These are phyloP conservation scores for Peucedramus taeniatus DNA, from an alignment of 2,113 vertebrate species.

Conservation along the genomic window DNA sequence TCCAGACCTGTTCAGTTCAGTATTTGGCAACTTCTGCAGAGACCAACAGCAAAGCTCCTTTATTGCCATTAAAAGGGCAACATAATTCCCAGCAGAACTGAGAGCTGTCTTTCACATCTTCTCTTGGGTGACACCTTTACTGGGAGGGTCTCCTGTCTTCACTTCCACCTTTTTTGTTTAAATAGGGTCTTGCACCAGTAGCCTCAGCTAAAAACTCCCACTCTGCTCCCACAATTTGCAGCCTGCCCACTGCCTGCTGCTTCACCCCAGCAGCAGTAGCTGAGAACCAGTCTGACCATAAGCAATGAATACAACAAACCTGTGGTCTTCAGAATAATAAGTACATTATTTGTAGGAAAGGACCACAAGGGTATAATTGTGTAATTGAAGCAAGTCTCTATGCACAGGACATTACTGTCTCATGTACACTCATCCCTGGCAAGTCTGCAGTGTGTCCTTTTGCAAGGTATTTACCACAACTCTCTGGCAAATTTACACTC, in stretches of 20 bases:
- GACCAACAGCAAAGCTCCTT: background rate
- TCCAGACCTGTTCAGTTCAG: background rate
- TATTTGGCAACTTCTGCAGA: background rate
- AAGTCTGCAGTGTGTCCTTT: background rate
- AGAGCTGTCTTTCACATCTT: background rate
- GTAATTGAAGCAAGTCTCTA: background rate
- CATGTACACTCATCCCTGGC: background rate
- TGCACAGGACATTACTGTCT: background rate
- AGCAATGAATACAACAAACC: background rate
- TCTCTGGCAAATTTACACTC: background rate
- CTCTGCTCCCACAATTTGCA: background rate
- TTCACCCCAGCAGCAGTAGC: background rate
- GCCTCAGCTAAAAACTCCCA: background rate
- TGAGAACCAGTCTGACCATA: background rate
- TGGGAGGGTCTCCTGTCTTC: background rate
- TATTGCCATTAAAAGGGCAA: background rate
- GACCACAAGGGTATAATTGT: background rate
- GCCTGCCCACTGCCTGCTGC: background rate
- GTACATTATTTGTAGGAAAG: background rate
- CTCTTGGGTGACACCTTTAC: background rate
- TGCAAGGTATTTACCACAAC: background rate
- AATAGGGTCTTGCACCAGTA: background rate
- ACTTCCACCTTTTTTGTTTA: background rate
- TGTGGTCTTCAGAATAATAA: background rate
- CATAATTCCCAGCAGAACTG: background rate